Percentiles rank a stretch among this genome's conserved stretches.
Conservation (phyloP, 2,113 vertebrate species). For the Panurus biarmicus region DNA sequence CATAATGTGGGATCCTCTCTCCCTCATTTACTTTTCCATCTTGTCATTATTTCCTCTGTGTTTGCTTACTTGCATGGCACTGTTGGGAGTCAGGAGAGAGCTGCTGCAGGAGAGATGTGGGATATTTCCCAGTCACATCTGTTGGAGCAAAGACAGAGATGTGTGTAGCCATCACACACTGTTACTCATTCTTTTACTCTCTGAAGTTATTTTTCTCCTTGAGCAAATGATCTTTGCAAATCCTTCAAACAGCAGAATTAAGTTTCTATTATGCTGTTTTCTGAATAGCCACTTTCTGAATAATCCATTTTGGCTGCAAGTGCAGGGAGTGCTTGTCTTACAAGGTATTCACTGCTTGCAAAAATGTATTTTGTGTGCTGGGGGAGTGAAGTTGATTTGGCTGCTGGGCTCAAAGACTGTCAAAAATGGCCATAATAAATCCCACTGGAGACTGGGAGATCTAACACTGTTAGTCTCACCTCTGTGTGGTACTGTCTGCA, state of each 20-base stretch:
- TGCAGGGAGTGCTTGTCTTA: background rate
- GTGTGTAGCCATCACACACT: accelerated
- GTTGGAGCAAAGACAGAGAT: background rate
- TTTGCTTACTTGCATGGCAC: background rate
- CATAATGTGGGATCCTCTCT: background rate
- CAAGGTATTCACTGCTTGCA: background rate
- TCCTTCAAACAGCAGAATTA: background rate
- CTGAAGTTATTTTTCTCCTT: background rate
- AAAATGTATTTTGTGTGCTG: background rate
- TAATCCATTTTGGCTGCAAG: background rate
- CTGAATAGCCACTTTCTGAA: background rate
- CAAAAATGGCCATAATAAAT: background rate
- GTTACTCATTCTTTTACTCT: background rate
- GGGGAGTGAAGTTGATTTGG: background rate
- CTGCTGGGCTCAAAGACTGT: background rate
- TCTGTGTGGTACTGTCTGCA: background rate
- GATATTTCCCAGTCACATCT: background rate
- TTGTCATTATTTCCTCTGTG: background rate
- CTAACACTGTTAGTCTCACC: background rate
- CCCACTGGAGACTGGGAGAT: background rate
- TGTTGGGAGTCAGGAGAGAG: background rate
- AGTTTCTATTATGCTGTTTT: background rate
- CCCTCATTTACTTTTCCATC: conserved; percentile 25
- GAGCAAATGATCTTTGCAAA: background rate
- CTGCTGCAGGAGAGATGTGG: background rate